Conservation (phyloP, 2,888 invertebrate genomes). For the Sylvicola cinctus region DNA sequence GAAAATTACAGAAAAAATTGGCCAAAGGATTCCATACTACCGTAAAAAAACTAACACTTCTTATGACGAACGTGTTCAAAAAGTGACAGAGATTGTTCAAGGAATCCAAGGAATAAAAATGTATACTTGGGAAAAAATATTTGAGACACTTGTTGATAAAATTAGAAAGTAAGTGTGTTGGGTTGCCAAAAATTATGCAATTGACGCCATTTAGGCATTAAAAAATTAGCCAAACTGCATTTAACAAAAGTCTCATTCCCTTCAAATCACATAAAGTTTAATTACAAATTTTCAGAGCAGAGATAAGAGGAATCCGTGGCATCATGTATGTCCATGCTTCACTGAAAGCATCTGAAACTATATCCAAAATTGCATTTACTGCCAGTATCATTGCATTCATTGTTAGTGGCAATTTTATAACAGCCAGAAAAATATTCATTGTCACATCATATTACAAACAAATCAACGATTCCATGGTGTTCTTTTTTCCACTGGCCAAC, state of each 20-base stretch:
- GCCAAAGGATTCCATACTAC: no score
- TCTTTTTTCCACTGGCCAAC: slow-evolving; percentile 61
- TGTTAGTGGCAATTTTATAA: slow-evolving; percentile 39
- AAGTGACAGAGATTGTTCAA: slow-evolving; percentile 77
- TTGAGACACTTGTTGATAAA: slow-evolving; percentile 47
- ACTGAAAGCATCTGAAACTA: slow-evolving; percentile 49
- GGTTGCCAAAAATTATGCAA: no score
- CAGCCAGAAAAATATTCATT: slow-evolving; percentile 58
- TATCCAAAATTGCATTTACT: slow-evolving; percentile 59
- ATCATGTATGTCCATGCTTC: slow-evolving; percentile 46
- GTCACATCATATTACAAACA: slow-evolving; percentile 65
- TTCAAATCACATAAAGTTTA: slow-evolving; percentile 9
- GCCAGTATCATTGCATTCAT: slow-evolving; percentile 50
- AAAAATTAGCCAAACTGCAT: neutral
- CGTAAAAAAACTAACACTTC: no score
- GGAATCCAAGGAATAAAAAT: slow-evolving; percentile 75
- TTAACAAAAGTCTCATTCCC: neutral
- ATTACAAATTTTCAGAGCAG: slow-evolving; percentile 28
- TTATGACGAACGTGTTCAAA: slow-evolving; percentile 60
- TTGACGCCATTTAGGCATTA: no score
- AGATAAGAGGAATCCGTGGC: slow-evolving; percentile 43
- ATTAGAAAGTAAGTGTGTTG: slow-evolving; percentile 3
- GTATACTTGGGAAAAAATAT: slow-evolving; percentile 75
- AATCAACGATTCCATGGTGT: slow-evolving; percentile 53
- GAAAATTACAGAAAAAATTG: no score